Percentiles rank a stretch among this genome's conserved stretches.
Evolutionary conservation across 1,140 invertebrate genomes (phyloP).

Genomic region (Spodoptera litura): DNA sequence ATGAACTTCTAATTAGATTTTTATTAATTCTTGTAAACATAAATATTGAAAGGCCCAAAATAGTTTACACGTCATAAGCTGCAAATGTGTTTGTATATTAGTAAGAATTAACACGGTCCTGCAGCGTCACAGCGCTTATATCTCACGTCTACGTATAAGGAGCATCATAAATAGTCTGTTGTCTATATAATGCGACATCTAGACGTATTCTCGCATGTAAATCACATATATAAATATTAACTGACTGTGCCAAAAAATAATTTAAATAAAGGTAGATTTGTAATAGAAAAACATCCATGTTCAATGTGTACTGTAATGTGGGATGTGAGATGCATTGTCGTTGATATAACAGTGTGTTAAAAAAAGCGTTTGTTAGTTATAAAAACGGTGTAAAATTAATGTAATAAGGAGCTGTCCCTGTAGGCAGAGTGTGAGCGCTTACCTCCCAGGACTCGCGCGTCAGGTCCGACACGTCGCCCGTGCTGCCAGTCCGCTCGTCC

Average conservation of each 20-base stretch:
- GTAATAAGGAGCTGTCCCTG: slow-evolving; percentile 34
- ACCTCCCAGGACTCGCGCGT: slow-evolving; percentile 97
- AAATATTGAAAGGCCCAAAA: background rate
- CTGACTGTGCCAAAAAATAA: slow-evolving; percentile 51
- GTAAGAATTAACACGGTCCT: slow-evolving; percentile 27
- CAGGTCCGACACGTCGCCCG: slow-evolving; percentile 92
- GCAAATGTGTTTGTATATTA: slow-evolving; percentile 11
- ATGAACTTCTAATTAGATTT: background rate
- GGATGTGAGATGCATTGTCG: slow-evolving; percentile 61
- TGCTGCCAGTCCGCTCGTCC: slow-evolving; percentile 88
- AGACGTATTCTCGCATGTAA: slow-evolving; percentile 16
- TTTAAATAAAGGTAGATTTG: slow-evolving; percentile 12
- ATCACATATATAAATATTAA: slow-evolving; percentile 40
- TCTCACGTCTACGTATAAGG: slow-evolving; percentile 44
- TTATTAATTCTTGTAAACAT: background rate
- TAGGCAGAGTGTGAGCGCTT: slow-evolving; percentile 76
- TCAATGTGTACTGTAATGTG: slow-evolving; percentile 72
- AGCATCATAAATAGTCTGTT: slow-evolving; percentile 54
- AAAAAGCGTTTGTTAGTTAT: slow-evolving; percentile 56
- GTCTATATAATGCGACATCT: slow-evolving; percentile 22
- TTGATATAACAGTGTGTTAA: slow-evolving; percentile 47
- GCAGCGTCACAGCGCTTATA: slow-evolving; percentile 1
- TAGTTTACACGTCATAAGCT: background rate
- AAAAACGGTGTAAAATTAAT: slow-evolving; percentile 46
- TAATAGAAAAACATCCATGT: slow-evolving; percentile 60